Base-by-base conservation (phyloP, 2,888 invertebrate genomes). In the Mesoligia furuncula region DNA sequence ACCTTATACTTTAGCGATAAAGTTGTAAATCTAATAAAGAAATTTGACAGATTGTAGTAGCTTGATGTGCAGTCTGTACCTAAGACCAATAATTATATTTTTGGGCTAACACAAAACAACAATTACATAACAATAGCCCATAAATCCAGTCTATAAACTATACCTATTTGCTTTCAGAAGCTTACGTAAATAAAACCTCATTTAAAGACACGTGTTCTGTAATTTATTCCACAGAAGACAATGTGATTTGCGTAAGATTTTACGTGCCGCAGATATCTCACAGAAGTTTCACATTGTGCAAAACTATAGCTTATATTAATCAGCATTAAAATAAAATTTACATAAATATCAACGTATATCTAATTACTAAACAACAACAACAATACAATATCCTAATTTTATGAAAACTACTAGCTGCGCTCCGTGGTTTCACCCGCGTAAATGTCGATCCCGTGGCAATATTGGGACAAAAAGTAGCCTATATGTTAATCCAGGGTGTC, bases 201-300 rank as follows among this genome's bases (percentile, higher is more conserved):
- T 54, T 54, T 24, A 11, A 9, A 76, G 42, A 54, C 24, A 79
- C 68, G 68, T 59, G 57, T 39, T 79, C 31, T 31, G 27, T 79
- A 48, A 68, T 69, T 57, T 68, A 59, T 79, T 48, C 68, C 48
- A 17, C 39, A 48, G 69, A 77, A 77, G 69, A 77, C 57, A 79
- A 77, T 59, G 17, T 31, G 59, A 59, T 69, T 77, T 79, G 20
- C 39, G 48, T 69, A 59, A 79, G 57, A 77, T 79, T 59, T 54
- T n/a, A 11, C 27, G n/a, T 17, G 11, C 2, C 0, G 4, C 8
- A 45, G 24, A 24, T 51, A 36, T 36, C 11, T 0, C 6, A 1
- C 36, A 66, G 76, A n/a, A 77, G 78, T 54, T 42, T 11, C 15
- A 65, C 17, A 5, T 57, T 5, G 45, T 31, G 9, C 70, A 27